phyloP scores from a whole-genome alignment of 1,140 invertebrate genomes.

The Eubasilissa regina region DNA sequence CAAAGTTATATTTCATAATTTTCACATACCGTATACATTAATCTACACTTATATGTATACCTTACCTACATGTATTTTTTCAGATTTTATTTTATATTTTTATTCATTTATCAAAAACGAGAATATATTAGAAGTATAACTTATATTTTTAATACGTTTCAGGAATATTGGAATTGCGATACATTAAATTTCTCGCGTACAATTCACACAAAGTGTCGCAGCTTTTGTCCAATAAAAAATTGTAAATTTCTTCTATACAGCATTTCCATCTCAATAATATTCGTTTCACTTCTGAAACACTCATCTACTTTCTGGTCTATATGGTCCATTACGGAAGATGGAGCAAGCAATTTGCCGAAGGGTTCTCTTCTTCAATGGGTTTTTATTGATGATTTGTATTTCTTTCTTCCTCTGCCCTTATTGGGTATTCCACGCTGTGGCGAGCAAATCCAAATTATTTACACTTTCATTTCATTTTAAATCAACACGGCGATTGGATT shows the following conservation, averaged over 20 bases:
- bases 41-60: too few relatives aligned
- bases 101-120: too few relatives aligned
- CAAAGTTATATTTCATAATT: too few relatives aligned
- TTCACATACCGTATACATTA: too few relatives aligned
- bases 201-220: background rate
- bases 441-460: too few relatives aligned
- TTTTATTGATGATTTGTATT: constrained; percentile 59
- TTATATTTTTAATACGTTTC: too few relatives aligned
- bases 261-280: constrained; percentile 23
- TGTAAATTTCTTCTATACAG: background rate
- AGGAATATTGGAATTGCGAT: too few relatives aligned
- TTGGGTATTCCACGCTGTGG: constrained; percentile 20
- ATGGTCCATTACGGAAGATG: constrained; percentile 54
- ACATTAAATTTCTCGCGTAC: background rate
- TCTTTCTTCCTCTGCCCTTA: constrained; percentile 44
- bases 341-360: constrained; percentile 55
- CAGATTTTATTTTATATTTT: too few relatives aligned
- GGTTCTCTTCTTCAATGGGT: constrained; percentile 56
- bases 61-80: too few relatives aligned
- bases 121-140: too few relatives aligned
- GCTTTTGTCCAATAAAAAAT: constrained; percentile 31
- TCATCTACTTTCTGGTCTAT: constrained; percentile 12
- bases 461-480: too few relatives aligned
- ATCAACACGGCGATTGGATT: too few relatives aligned
- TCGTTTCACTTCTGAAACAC: constrained; percentile 10